A percentile compares a stretch with the other conserved stretches of the same genome.
Conservation (phyloP, 2,888 invertebrate species). For the Nomada fabriciana region DNA sequence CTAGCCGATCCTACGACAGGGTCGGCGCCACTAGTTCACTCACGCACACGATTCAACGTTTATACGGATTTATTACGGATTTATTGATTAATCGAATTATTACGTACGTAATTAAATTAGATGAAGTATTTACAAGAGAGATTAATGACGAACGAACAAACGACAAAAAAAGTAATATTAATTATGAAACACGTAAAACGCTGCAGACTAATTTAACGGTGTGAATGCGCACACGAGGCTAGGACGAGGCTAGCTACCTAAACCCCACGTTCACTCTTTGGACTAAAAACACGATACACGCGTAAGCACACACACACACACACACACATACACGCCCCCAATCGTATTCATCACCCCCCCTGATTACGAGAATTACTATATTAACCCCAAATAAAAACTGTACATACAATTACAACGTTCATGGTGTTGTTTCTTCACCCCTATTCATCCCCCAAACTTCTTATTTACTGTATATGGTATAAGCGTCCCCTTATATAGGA, state of each 20-base stretch:
- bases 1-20: constrained; percentile 79
- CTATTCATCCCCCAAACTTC: background rate
- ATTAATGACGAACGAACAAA: constrained; percentile 40
- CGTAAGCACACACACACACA: background rate
- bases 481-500: background rate
- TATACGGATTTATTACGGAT: constrained; percentile 81
- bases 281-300: constrained; percentile 60
- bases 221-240: constrained; percentile 82
- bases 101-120: constrained; percentile 80
- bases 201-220: constrained; percentile 61
- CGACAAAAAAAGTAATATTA: constrained; percentile 39
- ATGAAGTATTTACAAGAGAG: constrained; percentile 68
- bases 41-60: constrained; percentile 84
- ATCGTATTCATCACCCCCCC: constrained; percentile 76
- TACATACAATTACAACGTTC: constrained; percentile 81
- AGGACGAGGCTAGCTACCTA: constrained; percentile 84
- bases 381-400: constrained; percentile 81
- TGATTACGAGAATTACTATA: constrained; percentile 83
- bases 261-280: constrained; percentile 75
- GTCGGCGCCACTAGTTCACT: constrained; percentile 84
- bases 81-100: constrained; percentile 81
- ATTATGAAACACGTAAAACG: constrained; percentile 42
- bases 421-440: constrained; percentile 57
- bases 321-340: constrained; percentile 54
- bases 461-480: background rate